Evolutionary conservation across 2,888 invertebrate genomes (phyloP), one percentile per base, ranked within the genome.

Genomic region (Volucella zonaria): DNA sequence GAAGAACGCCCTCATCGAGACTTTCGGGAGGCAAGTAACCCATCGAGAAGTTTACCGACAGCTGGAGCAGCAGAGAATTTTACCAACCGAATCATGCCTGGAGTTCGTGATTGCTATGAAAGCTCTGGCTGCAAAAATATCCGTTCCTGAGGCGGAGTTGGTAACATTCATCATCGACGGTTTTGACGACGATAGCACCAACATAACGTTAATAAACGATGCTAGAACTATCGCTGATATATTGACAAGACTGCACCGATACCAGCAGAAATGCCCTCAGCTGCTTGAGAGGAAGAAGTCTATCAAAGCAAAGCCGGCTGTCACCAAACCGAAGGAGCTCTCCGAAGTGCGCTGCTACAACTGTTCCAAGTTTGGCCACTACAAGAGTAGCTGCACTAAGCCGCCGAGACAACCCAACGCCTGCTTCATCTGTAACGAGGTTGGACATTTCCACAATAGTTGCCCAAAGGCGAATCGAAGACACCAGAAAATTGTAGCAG

Each of bases 311-410:
- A 45, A 9, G 62, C 11, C 31, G 23, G 12, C 8, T 62, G 47
- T 47, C 45, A 61, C 15, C 15, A 61, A 42, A 40, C 56, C 15
- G 38, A 9, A 59, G 11, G 67, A 40, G 47, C 47, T 70, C 8
- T 12, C 62, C 43, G 68, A 78, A 64, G 56, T 74, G 10, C 43
- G 73, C 31, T 78, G 78, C 12, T 82, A 67, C 23, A 78, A 78
- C 45, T 78, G 68, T 12, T 78, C 67, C 4, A 47, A 62, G 15
- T 74, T 82, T 11, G 73, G 73, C 0, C 56, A 82, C 40, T 67
- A 52, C 10, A 76, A 77, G 23, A 56, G 38, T 43, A 61, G 61
- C n/a, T 82, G 67, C 31, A 51, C 77, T 10, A 76, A 59, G 52
- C 59, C 66, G 11, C 12, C n/a, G 11, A 66, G 64, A 45, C 66